A percentile compares a stretch with the other conserved stretches of the same genome.
phyloP scores from a whole-genome alignment of 2,113 vertebrate species.

The Malurus melanocephalus region DNA sequence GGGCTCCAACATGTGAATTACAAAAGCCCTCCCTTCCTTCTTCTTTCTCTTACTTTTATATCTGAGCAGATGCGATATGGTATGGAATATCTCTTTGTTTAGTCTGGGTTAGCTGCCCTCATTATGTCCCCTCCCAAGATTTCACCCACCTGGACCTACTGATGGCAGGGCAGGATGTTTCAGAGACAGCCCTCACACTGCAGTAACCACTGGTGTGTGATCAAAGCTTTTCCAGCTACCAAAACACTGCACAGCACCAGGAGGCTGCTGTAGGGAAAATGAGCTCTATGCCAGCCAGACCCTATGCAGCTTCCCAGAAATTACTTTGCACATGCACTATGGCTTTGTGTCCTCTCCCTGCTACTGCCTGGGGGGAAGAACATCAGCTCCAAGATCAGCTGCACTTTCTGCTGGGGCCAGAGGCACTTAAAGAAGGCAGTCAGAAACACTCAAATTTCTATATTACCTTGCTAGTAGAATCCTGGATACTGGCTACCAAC shows the following conservation, averaged over 20 bases:
- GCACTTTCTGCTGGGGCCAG: neutral
- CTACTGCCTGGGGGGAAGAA: neutral
- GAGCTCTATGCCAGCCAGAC: neutral
- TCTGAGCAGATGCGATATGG: too few species aligned
- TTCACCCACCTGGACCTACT: neutral
- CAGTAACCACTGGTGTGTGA: neutral
- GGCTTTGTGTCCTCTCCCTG: neutral
- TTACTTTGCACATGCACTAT: neutral
- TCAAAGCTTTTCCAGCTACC: too few species aligned
- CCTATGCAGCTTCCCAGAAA: neutral
- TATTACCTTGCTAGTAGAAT: neutral
- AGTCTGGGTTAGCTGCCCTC: neutral
- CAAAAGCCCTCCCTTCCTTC: neutral
- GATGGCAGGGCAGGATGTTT: neutral
- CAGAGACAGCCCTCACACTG: too few species aligned
- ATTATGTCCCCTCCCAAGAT: neutral
- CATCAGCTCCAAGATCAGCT: neutral
- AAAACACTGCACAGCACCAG: neutral
- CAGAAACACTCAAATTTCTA: neutral
- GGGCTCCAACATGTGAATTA: neutral
- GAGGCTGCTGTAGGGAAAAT: neutral
- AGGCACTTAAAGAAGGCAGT: neutral
- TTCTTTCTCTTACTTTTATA: neutral
- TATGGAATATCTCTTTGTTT: too few species aligned
- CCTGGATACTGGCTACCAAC: neutral